Evolutionary conservation across 2,113 vertebrate species (phyloP), one percentile per base, ranked within the genome.

Genomic region (Apodemus speciosus): DNA sequence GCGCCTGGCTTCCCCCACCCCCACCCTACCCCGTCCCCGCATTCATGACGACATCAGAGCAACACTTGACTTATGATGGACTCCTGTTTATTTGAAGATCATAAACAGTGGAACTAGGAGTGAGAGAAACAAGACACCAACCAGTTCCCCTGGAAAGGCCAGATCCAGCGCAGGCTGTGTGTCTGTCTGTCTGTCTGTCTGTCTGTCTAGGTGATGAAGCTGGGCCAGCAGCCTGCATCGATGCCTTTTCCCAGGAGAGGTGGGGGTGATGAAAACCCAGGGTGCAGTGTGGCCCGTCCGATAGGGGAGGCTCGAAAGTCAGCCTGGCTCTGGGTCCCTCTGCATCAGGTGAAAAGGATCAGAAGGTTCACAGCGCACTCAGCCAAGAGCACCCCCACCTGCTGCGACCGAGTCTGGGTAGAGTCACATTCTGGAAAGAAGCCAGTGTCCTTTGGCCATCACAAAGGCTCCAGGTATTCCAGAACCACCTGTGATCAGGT

Each of bases 41-140:
- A 91, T 13, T 20, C 58, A 21, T 0, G 16, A 89, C 64, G 66
- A 64, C 75, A 75, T 79, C 58, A 23, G 15, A 11, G 91, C 89
- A 92, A 92, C 94, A 85, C 76, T 91, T 76, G 0, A n/a, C 75
- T 87, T 66, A 73, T 71, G 91, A 77, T 79, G 35, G 91, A 94
- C 89, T 92, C 94, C 93, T 60, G 85, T 97, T 97, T 97, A 97
- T 97, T 97, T 94, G 72, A 94, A 73, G 92, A 95, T 93, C 69
- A 97, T 88, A 89, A 96, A 96, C 91, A 94, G 81, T 20, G 30
- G 80, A 88, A 92, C 35, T 38, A 73, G 86, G 60, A 84, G 53
- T 53, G 80, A 93, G 18, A 64, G 73, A 87, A 75, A 92, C 2
- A 79, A 94, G 96, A 72, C 88, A 30, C 73, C 68, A 87, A 71